Percentiles rank a stretch among this genome's conserved stretches.
Evolutionary conservation across 2,113 vertebrate species (phyloP).

Genomic region (Mastomys coucha): DNA sequence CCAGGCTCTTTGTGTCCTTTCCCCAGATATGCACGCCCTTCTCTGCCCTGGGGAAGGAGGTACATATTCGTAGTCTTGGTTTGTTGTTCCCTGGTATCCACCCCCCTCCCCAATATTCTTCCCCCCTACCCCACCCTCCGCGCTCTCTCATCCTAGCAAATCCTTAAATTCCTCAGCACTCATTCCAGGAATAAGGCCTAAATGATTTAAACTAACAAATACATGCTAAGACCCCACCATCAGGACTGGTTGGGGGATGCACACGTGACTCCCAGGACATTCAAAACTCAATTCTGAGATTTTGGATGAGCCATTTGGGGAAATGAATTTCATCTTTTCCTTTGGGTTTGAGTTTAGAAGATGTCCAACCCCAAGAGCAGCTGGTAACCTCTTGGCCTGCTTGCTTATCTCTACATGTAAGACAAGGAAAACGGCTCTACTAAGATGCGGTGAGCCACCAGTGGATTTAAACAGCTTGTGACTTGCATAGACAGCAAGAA

Average conservation of each 20-base stretch:
- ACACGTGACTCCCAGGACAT: neutral
- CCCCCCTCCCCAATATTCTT: too few relatives aligned
- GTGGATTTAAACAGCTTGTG: neutral
- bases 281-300: conserved; percentile 31
- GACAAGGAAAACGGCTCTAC: neutral
- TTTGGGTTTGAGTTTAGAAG: conserved; percentile 8
- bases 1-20: neutral
- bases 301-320: neutral
- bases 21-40: neutral
- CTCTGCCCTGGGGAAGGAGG: neutral
- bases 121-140: too few relatives aligned
- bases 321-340: conserved; percentile 19
- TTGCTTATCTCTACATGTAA: neutral
- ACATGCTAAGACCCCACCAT: neutral
- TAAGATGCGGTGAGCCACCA: neutral
- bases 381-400: neutral
- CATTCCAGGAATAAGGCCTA: neutral
- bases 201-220: conserved; percentile 31
- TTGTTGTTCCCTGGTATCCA: neutral
- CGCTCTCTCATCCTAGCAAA: neutral
- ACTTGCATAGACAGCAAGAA: neutral
- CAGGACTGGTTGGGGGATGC: neutral
- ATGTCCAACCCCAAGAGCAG: neutral
- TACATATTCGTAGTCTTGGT: neutral
- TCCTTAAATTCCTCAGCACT: neutral